Evolutionary conservation across 2,888 invertebrate genomes (phyloP), one percentile per base, ranked within the genome.

Genomic region (Euzetes globulus): DNA sequence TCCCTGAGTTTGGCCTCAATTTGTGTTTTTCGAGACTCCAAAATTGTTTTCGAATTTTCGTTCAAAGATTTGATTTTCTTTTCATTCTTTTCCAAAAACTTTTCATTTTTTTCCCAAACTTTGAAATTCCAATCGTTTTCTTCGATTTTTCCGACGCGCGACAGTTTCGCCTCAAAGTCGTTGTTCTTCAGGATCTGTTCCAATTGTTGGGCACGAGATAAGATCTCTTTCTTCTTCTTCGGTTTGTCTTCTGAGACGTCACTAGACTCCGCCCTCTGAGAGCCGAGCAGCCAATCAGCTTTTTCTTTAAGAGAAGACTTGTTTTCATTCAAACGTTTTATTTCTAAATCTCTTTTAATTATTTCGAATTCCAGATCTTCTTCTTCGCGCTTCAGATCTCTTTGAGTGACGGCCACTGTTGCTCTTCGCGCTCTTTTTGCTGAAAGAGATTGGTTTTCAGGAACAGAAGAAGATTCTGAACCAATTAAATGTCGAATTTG

Each of bases 81-180:
- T 41, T 68, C 22, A 37, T 13, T 37, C 19, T 45, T n/a, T 68
- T 65, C n/a, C 17, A 29, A 17, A 25, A 74, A 74, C 27, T 27
- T 7, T 7, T 17, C 50, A 13, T 73, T 37, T 22, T 78, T 75
- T 29, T 78, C 78, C 71, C 78, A 74, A 17, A 76, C 52, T 65
- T 77, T 77, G 7, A 78, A 75, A 76, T 78, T 79, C 79, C 79
- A 79, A 60, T 79, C 79, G 71, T 78, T 77, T n/a, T 74, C 74
- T 65, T 74, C 74, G 17, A 74, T 74, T 55, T 70, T 71, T 11
- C 74, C 74, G 22, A 74, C 74, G 72, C 76, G 77, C 29, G 68
- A 22, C 25, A 79, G 58, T 58, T 78, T 78, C 11, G 77, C 77
- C 25, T 65, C 55, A 58, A 74, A 74, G 17, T 52, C n/a, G 25